Evolutionary conservation across 2,797 vertebrate genomes (phyloP).

Genomic region (Myotis findleyi): DNA sequence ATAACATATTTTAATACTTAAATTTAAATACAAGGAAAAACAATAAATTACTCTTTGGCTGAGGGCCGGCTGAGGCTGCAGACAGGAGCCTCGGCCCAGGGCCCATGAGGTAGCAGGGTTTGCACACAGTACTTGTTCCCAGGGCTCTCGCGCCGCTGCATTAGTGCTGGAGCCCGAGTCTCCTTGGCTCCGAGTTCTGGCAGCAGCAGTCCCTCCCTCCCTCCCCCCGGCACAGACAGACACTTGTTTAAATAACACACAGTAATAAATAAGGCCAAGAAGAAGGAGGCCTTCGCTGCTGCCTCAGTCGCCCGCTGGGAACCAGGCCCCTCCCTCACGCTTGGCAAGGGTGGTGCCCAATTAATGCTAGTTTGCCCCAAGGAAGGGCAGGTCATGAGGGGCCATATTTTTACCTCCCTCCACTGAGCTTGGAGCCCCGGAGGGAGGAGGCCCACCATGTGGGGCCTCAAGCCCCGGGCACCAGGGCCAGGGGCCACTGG

Average conservation of each 20-base stretch:
- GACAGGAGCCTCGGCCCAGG: constrained; percentile 42
- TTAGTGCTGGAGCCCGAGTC: background rate
- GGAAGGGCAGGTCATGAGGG: background rate
- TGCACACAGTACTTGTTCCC: constrained; percentile 56
- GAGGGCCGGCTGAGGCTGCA: background rate
- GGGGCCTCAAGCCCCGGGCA: background rate
- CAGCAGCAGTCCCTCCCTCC: background rate
- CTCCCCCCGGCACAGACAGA: constrained; percentile 46
- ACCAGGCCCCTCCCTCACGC: background rate
- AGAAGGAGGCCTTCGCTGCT: background rate
- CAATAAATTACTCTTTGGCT: constrained; percentile 85
- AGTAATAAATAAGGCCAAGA: constrained; percentile 86
- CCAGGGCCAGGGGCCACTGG: background rate
- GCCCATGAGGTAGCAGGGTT: constrained; percentile 84
- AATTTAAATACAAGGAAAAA: constrained; percentile 84
- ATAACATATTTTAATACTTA: constrained; percentile 79
- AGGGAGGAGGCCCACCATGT: background rate
- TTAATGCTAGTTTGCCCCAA: background rate
- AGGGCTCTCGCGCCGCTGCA: background rate
- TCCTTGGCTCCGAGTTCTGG: background rate
- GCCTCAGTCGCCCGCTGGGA: background rate
- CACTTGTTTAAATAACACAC: constrained; percentile 86
- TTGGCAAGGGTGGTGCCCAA: background rate
- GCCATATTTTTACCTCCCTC: accelerated
- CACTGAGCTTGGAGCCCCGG: background rate